These are phyloP conservation scores for Conus ventricosus DNA, from an alignment of 1,140 invertebrate genomes.

Conservation along the genomic window DNA sequence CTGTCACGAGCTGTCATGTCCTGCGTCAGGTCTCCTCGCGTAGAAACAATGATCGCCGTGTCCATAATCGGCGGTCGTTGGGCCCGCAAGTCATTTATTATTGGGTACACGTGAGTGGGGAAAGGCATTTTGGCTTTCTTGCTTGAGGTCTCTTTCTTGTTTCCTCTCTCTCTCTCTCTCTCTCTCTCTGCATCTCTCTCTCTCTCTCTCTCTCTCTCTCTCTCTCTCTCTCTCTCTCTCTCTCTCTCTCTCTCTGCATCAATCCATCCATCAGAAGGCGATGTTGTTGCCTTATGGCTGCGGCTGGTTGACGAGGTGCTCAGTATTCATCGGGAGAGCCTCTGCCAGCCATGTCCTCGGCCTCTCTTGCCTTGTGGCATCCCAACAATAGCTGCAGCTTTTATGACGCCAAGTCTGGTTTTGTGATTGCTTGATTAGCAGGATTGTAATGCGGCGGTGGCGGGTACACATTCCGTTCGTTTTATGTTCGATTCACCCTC, in stretches of 20 bases:
- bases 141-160: background rate
- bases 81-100: no score
- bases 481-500: no score
- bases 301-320: background rate
- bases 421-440: no score
- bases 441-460: no score
- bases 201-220: background rate
- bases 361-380: no score
- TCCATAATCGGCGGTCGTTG: no score
- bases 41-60: no score
- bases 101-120: no score
- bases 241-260: background rate
- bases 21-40: background rate
- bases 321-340: background rate
- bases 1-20: background rate
- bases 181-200: constrained; percentile 3
- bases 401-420: no score
- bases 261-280: background rate
- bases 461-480: no score
- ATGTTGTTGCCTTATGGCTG: background rate
- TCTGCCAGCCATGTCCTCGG: no score
- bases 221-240: background rate
- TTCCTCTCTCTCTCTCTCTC: constrained; percentile 1
- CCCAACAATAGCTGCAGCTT: no score
- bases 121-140: background rate